These are phyloP conservation scores for Diploptera punctata DNA, from an alignment of 2,888 invertebrate species.

Conservation along the genomic window DNA sequence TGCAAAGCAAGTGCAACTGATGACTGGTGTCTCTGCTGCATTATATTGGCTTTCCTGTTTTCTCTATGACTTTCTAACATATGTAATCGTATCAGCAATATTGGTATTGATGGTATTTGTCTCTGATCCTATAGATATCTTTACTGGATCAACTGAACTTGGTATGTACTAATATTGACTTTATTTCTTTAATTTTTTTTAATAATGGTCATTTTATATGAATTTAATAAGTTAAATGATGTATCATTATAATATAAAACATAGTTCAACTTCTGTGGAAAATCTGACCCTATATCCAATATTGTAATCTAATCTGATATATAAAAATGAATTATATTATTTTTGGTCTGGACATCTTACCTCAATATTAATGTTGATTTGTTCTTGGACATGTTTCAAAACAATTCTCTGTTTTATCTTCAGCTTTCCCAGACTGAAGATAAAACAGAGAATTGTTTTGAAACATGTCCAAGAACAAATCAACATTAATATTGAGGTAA, in stretches of 20 bases:
- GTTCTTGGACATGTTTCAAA: too few species aligned
- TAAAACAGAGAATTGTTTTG: too few species aligned
- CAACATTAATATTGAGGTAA: too few species aligned
- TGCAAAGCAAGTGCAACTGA: slow-evolving; percentile 70
- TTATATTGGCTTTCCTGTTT: slow-evolving; percentile 70
- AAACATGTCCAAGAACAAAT: too few species aligned
- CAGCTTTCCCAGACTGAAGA: too few species aligned
- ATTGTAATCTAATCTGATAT: background rate
- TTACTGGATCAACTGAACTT: slow-evolving; percentile 30
- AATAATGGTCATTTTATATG: background rate
- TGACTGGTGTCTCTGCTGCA: slow-evolving; percentile 66
- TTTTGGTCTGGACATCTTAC: too few species aligned
- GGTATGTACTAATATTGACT: slow-evolving; percentile 27
- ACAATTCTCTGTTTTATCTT: too few species aligned
- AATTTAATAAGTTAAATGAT: background rate
- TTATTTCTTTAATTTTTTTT: background rate
- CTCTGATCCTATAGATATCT: slow-evolving; percentile 37
- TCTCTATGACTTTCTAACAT: slow-evolving; percentile 60
- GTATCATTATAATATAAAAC: background rate
- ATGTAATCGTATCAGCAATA: slow-evolving; percentile 46
- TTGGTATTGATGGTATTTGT: slow-evolving; percentile 47
- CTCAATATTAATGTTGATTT: too few species aligned
- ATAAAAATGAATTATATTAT: background rate
- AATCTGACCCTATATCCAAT: background rate
- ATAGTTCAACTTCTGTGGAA: background rate